phyloP scores from a whole-genome alignment of 2,113 vertebrate species.

The Caranx melampygus region DNA sequence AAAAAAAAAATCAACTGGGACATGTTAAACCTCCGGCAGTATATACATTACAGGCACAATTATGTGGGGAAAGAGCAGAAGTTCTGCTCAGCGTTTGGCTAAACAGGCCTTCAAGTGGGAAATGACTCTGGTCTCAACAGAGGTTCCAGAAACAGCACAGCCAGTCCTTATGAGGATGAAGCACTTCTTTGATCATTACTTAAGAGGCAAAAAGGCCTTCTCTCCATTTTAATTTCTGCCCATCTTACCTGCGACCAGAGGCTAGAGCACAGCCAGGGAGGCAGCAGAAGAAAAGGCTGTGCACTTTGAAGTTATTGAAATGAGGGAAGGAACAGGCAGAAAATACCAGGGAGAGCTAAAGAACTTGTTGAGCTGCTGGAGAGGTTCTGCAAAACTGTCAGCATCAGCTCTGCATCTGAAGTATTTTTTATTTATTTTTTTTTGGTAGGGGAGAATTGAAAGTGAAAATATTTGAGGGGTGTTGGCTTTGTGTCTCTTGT shows the following conservation, averaged over 20 bases:
- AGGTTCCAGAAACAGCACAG: constrained; percentile 59
- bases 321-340: constrained; percentile 36
- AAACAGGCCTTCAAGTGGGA: constrained; percentile 59
- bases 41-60: constrained; percentile 55
- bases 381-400: constrained; percentile 54
- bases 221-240: constrained; percentile 69
- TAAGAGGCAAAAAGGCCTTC: constrained; percentile 63
- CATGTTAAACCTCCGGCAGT: constrained; percentile 17
- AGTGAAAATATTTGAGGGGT: constrained; percentile 39
- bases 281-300: constrained; percentile 49
- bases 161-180: constrained; percentile 57
- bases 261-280: constrained; percentile 51
- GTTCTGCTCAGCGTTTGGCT: constrained; percentile 41
- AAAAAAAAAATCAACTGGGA: constrained; percentile 31
- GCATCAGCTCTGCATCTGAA: constrained; percentile 39
- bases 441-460: constrained; percentile 22
- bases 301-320: constrained; percentile 76
- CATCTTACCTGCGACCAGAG: constrained; percentile 67
- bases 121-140: constrained; percentile 61
- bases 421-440: constrained; percentile 1
- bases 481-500: constrained; percentile 23
- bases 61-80: constrained; percentile 33
- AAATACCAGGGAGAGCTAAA: constrained; percentile 60
- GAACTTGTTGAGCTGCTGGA: constrained; percentile 53
- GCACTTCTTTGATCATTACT: constrained; percentile 74